Percentiles rank a stretch among this genome's conserved stretches.
phyloP scores from a whole-genome alignment of 2,888 invertebrate genomes.

The Drosophila aldrichi region DNA sequence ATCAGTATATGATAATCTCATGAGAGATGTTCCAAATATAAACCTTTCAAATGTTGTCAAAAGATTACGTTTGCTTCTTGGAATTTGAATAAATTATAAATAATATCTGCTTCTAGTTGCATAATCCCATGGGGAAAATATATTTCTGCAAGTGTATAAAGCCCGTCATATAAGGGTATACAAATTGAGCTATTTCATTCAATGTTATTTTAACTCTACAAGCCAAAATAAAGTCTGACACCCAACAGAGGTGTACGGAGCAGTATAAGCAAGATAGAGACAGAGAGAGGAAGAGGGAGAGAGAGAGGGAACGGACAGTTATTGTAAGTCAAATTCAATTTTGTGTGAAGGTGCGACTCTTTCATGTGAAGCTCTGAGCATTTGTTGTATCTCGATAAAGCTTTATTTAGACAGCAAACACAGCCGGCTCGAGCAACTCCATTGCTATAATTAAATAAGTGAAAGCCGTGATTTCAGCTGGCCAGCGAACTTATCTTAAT shows the following conservation, averaged over 20 bases:
- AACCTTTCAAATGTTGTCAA: too few relatives aligned
- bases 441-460: slow-evolving; percentile 16
- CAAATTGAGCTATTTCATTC: slow-evolving; percentile 64
- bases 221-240: slow-evolving; percentile 70
- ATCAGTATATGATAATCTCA: too few relatives aligned
- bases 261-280: not conserved
- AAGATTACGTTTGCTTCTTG: too few relatives aligned
- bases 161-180: not conserved
- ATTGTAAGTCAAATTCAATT: slow-evolving; percentile 60
- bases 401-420: slow-evolving; percentile 1
- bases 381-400: slow-evolving; percentile 24
- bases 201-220: slow-evolving; percentile 70
- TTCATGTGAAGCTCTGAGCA: slow-evolving; percentile 9
- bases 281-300: too few relatives aligned
- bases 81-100: too few relatives aligned
- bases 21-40: not conserved
- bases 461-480: slow-evolving; percentile 11
- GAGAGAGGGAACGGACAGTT: slow-evolving; percentile 4
- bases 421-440: not conserved
- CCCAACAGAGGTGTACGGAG: slow-evolving; percentile 9
- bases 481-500: slow-evolving; percentile 44
- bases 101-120: too few relatives aligned
- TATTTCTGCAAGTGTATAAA: not conserved
- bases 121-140: not conserved
- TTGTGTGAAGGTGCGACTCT: slow-evolving; percentile 54